These are phyloP conservation scores for Craseonycteris thonglongyai DNA, from an alignment of 2,113 vertebrate species.

Conservation along the genomic window DNA sequence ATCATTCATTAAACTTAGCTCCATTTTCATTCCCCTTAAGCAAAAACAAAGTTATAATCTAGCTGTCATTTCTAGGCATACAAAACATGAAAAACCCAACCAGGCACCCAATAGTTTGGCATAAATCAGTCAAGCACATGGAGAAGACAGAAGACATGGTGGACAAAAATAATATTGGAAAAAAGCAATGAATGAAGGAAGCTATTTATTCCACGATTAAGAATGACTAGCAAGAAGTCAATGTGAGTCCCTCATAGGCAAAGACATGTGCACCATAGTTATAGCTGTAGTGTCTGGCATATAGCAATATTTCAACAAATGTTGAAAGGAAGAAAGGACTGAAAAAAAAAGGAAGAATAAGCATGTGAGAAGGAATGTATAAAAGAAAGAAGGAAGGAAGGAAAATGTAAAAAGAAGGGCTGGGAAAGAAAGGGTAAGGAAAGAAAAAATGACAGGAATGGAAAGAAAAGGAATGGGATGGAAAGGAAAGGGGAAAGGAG, in stretches of 20 bases:
- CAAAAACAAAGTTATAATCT: neutral
- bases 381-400: neutral
- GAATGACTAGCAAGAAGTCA: neutral
- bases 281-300: neutral
- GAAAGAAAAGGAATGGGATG: neutral
- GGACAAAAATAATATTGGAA: neutral
- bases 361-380: accelerated
- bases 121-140: neutral
- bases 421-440: neutral
- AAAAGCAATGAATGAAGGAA: neutral
- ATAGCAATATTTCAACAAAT: neutral
- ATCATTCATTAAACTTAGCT: neutral
- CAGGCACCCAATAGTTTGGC: neutral
- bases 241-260: neutral
- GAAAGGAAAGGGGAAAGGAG: neutral
- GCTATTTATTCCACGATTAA: neutral
- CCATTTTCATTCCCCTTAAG: neutral
- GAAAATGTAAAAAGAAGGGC: neutral
- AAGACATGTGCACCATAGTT: neutral
- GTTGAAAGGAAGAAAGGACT: neutral
- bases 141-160: neutral
- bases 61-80: neutral
- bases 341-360: neutral
- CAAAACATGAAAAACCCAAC: neutral
- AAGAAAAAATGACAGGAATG: neutral